Evolutionary conservation across 2,113 vertebrate species (phyloP).

Genomic region (Ornithorhynchus anatinus): DNA sequence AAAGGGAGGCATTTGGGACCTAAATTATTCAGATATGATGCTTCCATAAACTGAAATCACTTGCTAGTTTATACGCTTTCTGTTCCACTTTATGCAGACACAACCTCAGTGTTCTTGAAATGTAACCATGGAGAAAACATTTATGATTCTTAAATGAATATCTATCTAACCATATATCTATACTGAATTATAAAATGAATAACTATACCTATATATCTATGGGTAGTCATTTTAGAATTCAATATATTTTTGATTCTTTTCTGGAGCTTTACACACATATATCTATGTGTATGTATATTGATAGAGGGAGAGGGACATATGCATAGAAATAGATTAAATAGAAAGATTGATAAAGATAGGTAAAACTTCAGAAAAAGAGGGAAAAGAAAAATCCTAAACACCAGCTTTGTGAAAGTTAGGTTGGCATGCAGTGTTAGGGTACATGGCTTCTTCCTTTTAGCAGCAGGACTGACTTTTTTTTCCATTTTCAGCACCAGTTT

Average conservation of each 20-base stretch:
- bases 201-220: no score
- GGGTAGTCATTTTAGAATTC: no score
- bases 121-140: not conserved
- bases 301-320: no score
- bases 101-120: constrained; percentile 11
- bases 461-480: constrained; percentile 46
- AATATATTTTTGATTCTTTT: no score
- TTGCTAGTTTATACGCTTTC: not conserved
- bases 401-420: constrained; percentile 43
- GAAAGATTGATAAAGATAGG: no score
- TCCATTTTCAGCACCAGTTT: constrained; percentile 8
- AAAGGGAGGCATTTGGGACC: not conserved
- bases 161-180: not conserved
- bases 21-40: not conserved
- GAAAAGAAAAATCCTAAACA: constrained; percentile 57
- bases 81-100: not conserved
- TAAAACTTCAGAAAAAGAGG: no score
- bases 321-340: no score
- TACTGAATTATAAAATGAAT: no score
- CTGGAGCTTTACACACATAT: not conserved
- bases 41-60: not conserved
- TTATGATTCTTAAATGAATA: constrained; percentile 29
- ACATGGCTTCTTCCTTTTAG: constrained; percentile 69
- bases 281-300: not conserved
- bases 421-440: constrained; percentile 19